phyloP scores from a whole-genome alignment of 2,888 invertebrate genomes.

The Teinopalpus imperialis region DNA sequence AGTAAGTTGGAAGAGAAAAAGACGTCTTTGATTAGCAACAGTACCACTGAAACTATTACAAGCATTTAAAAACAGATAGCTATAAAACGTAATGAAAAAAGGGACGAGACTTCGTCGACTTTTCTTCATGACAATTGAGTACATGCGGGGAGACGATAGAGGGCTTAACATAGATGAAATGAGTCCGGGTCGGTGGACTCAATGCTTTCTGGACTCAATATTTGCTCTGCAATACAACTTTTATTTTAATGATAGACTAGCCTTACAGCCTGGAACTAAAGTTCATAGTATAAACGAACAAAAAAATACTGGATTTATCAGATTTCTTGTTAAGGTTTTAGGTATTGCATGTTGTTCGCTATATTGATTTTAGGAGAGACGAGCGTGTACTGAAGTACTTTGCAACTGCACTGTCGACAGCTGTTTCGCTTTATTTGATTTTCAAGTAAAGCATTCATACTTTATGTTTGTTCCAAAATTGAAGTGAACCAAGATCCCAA shows the following conservation, averaged over 20 bases:
- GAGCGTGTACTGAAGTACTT: conserved; percentile 53
- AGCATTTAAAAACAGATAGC: conserved; percentile 26
- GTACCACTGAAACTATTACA: conserved; percentile 7
- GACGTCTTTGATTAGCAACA: conserved; percentile 11
- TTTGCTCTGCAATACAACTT: conserved; percentile 70
- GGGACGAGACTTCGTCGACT: conserved; percentile 38
- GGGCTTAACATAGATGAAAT: conserved; percentile 65
- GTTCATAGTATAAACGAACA: too few relatives aligned
- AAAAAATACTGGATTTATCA: background rate
- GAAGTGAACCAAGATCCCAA: conserved; percentile 26
- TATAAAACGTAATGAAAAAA: conserved; percentile 28
- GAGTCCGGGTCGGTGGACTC: conserved; percentile 66
- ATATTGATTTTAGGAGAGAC: conserved; percentile 59
- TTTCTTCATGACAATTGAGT: conserved; percentile 65
- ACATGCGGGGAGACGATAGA: conserved; percentile 55
- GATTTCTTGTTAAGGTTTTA: conserved; percentile 39
- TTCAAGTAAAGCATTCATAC: conserved; percentile 45
- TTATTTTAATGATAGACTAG: conserved; percentile 52
- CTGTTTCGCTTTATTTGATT: conserved; percentile 71
- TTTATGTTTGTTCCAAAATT: conserved; percentile 22
- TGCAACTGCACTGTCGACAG: conserved; percentile 62
- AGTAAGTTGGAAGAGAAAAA: conserved; percentile 14
- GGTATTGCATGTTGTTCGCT: conserved; percentile 43
- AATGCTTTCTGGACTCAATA: conserved; percentile 72
- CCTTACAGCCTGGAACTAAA: too few relatives aligned